Evolutionary conservation across 2,797 vertebrate species (phyloP).

Genomic region (Clarias pachynema): DNA sequence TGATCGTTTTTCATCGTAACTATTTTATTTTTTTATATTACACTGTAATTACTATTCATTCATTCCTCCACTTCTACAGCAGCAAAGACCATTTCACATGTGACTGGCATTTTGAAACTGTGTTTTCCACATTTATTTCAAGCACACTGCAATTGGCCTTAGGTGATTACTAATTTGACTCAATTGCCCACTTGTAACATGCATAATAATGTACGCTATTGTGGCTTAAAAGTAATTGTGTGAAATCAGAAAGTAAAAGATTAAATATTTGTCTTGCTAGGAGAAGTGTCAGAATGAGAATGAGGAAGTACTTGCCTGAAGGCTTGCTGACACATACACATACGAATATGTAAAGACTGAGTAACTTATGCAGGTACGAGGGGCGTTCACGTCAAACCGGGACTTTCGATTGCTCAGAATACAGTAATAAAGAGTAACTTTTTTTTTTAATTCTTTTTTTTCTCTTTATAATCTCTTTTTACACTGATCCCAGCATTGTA

Average conservation of each 20-base stretch:
- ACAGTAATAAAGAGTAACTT: too few species aligned
- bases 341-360: neutral
- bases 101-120: neutral
- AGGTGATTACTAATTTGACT: neutral
- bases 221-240: neutral
- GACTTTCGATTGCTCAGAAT: too few species aligned
- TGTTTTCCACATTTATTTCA: neutral
- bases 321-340: neutral
- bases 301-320: neutral
- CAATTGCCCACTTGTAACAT: neutral
- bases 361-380: neutral
- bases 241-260: neutral
- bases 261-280: conserved; percentile 16
- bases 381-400: too few species aligned
- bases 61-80: neutral
- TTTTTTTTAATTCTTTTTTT: too few species aligned
- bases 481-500: too few species aligned
- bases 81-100: neutral
- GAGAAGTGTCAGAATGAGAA: neutral
- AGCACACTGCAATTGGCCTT: neutral
- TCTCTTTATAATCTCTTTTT: too few species aligned
- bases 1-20: neutral
- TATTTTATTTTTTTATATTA: neutral
- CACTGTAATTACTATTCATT: neutral
- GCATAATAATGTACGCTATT: neutral